Evolutionary conservation across 1,140 invertebrate species (phyloP), one percentile per base, ranked within the genome.

Genomic region (Hormaphis cornu): DNA sequence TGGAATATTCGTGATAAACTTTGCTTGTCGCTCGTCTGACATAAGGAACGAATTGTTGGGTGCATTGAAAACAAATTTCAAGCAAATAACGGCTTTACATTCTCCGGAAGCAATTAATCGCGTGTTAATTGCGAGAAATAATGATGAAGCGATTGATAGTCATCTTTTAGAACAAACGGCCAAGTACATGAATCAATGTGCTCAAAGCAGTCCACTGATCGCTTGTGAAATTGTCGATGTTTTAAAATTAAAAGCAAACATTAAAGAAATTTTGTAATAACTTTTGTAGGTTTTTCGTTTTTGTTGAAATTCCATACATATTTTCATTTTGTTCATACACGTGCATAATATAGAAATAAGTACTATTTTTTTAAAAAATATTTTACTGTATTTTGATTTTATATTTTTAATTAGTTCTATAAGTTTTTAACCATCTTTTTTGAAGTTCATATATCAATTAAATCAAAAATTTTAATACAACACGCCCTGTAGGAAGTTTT

Each of bases 31-130:
- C 53, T 86, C 93, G 76, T 80, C 83, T 40, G 77, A 75, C 1
- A 77, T 93, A 1, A 82, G 85, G 30, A 77, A 83, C 3, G 77
- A 82, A 33, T 81, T 87, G 1, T 74, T 90, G 5, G 74, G 76
- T 0, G 80, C 82, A 50, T 75, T 95, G 9, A 84, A 85, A 72
- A 75, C 76, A 12, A 77, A 83, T 35, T 95, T 93, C 75, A 79
- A 81, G 33, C 80, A 82, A 7, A 76, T 91, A 10, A 81, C 81
- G n/a, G 81, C 83, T 18, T 86, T 87, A 54, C 86, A 88, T 75
- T 76, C 93, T 24, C 81, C 87, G 53, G 85, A 89, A 73, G 89
- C 93, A 76, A 84, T 94, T 1, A 95, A 94, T 76, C 89, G 92
- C 79, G 84, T 93, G 54, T 76, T 91, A 2, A 84, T 87, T 73